phyloP scores from a whole-genome alignment of 2,888 invertebrate genomes.

The Cremastobaeus sp. region DNA sequence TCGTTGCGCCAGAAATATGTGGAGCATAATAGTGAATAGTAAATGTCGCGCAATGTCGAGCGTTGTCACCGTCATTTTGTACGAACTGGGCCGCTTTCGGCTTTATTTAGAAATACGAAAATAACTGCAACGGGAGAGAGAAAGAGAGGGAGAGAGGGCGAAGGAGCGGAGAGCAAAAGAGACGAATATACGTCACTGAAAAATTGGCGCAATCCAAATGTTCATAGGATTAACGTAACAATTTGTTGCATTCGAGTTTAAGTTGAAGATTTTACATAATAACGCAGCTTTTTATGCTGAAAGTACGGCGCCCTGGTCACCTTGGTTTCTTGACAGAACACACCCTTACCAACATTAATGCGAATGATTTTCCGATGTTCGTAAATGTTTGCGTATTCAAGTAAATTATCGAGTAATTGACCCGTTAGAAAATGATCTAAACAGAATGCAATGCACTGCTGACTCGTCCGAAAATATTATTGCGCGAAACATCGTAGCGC shows the following conservation, averaged over 20 bases:
- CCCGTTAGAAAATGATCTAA: too few relatives aligned
- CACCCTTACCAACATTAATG: too few relatives aligned
- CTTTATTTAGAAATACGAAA: conserved; percentile 75
- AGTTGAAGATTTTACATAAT: conserved; percentile 12
- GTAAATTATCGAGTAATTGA: too few relatives aligned
- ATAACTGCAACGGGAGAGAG: conserved; percentile 64
- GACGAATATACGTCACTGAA: conserved; percentile 41
- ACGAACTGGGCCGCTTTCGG: conserved; percentile 73
- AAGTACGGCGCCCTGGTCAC: too few relatives aligned
- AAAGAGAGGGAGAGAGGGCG: too few relatives aligned
- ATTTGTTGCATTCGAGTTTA: conserved; percentile 13
- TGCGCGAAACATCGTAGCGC: neutral
- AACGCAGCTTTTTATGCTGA: too few relatives aligned
- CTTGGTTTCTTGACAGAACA: too few relatives aligned
- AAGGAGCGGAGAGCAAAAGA: conserved; percentile 25
- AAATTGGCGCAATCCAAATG: conserved; percentile 38
- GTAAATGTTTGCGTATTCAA: too few relatives aligned
- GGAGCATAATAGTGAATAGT: conserved; percentile 66
- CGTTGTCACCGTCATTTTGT: conserved; percentile 66
- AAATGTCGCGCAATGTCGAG: conserved; percentile 66
- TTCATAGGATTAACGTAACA: conserved; percentile 26
- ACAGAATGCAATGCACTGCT: conserved; percentile 1
- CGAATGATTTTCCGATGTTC: too few relatives aligned
- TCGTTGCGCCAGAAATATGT: conserved; percentile 68
- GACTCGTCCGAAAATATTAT: conserved; percentile 16